phyloP scores from a whole-genome alignment of 2,113 vertebrate species.

The Irena cyanogastra region DNA sequence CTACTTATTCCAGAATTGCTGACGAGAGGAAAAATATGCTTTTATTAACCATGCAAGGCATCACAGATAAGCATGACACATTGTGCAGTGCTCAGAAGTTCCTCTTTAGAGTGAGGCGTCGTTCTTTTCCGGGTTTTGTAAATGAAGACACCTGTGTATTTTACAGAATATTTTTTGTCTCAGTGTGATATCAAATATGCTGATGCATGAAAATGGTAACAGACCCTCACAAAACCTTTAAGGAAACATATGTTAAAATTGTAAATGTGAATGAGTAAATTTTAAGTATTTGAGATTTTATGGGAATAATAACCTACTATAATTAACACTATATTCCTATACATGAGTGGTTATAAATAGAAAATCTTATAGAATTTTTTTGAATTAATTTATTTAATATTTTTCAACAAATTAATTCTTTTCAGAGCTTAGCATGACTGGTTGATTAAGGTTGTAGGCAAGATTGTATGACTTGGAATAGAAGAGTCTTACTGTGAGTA shows the following conservation, averaged over 20 bases:
- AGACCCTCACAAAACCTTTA: background rate
- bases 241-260: background rate
- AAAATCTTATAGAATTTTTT: background rate
- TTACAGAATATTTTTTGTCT: background rate
- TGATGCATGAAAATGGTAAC: background rate
- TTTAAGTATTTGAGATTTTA: background rate
- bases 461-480: background rate
- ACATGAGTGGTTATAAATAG: background rate
- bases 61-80: background rate
- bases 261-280: background rate
- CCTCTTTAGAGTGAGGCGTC: background rate
- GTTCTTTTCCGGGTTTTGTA: background rate
- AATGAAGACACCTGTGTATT: background rate
- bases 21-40: background rate
- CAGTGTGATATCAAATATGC: background rate
- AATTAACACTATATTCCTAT: background rate
- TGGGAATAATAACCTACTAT: background rate
- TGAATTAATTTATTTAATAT: background rate
- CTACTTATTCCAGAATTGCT: background rate
- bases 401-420: background rate
- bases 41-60: background rate
- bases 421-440: background rate
- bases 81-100: background rate
- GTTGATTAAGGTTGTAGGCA: no score
- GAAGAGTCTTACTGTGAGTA: constrained; percentile 46